phyloP scores from a whole-genome alignment of 2,113 vertebrate genomes.

The Pachyramphus minor region DNA sequence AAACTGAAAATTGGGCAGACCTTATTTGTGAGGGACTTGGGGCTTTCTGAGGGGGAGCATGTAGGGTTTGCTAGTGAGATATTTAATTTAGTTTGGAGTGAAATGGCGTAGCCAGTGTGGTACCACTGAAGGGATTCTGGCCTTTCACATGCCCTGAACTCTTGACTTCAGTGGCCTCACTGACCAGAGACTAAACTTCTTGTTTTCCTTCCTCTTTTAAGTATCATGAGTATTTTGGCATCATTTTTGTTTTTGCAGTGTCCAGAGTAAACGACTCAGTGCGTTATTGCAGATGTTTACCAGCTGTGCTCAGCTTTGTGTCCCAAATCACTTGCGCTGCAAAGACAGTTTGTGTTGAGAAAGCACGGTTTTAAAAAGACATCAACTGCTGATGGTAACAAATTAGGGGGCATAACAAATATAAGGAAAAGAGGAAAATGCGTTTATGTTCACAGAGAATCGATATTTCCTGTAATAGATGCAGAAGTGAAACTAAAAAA shows the following conservation, averaged over 20 bases:
- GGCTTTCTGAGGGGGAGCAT: background rate
- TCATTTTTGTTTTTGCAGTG: accelerated
- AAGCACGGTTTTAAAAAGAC: accelerated
- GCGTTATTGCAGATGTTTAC: accelerated
- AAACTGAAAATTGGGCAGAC: background rate
- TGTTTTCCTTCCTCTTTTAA: background rate
- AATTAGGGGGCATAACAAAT: accelerated
- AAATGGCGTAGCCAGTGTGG: background rate
- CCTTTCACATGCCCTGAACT: background rate
- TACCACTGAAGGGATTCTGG: background rate
- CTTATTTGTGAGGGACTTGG: background rate
- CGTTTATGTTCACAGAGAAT: background rate
- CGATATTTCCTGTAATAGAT: accelerated
- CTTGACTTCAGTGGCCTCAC: background rate
- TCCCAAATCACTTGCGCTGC: accelerated
- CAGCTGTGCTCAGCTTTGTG: background rate
- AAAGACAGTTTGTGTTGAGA: background rate
- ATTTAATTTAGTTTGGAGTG: background rate
- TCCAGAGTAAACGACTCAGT: background rate
- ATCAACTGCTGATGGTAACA: background rate
- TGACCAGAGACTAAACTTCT: background rate
- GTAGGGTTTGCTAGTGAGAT: background rate
- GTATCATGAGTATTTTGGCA: background rate
- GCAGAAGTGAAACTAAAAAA: background rate
- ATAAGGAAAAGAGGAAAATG: background rate